Conservation (phyloP, 2,888 invertebrate species). For the Leptinotarsa juncta region DNA sequence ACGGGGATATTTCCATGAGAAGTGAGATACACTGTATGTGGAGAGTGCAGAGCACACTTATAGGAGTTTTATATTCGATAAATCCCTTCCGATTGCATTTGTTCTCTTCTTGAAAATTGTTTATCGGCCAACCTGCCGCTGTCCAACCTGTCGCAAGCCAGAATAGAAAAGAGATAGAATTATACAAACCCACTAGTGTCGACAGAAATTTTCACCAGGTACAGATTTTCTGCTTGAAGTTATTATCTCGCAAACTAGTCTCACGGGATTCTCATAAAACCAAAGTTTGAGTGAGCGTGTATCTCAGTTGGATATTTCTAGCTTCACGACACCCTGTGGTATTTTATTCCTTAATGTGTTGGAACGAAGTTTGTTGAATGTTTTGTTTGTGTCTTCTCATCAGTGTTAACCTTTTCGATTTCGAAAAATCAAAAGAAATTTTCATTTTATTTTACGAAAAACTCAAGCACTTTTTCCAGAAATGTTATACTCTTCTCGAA, state of each 20-base stretch:
- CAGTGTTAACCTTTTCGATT: neutral
- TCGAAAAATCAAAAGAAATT: neutral
- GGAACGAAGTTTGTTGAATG: neutral
- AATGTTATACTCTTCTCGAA: too few relatives aligned
- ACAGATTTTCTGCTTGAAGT: conserved; percentile 34
- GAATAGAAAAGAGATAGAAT: conserved; percentile 1
- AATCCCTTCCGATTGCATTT: neutral
- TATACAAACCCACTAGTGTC: conserved; percentile 31
- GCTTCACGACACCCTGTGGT: conserved; percentile 7
- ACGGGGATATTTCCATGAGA: too few relatives aligned
- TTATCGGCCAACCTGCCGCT: neutral
- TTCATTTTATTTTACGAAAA: neutral
- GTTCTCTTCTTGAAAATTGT: neutral
- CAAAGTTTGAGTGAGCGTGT: conserved; percentile 45
- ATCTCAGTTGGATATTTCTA: conserved; percentile 25
- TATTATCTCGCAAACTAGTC: conserved; percentile 44
- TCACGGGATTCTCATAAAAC: conserved; percentile 45
- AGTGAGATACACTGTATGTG: too few relatives aligned
- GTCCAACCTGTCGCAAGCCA: neutral
- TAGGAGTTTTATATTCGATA: too few relatives aligned
- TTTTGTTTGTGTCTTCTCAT: neutral
- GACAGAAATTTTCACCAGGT: conserved; percentile 26
- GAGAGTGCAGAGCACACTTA: too few relatives aligned
- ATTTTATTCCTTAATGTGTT: conserved; percentile 3
- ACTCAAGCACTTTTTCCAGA: neutral